These are phyloP conservation scores for Drosophila histrio DNA, from an alignment of 2,888 invertebrate genomes.

Conservation along the genomic window DNA sequence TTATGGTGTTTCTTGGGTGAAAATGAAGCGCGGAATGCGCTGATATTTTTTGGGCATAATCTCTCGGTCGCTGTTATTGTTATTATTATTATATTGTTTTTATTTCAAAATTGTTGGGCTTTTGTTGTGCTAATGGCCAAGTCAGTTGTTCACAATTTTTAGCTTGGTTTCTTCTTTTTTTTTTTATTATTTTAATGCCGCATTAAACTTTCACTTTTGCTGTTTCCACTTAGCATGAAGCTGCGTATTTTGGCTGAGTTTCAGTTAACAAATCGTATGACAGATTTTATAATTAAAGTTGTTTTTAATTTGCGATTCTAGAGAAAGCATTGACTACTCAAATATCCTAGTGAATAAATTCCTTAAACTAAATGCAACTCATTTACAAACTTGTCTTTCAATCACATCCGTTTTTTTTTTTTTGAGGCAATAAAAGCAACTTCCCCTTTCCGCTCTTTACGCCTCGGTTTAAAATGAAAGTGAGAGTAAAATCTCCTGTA, in stretches of 20 bases:
- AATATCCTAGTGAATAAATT: neutral
- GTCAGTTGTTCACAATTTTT: constrained; percentile 67
- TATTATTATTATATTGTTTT: constrained; percentile 34
- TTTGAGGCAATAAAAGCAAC: constrained; percentile 24
- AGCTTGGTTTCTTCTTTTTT: constrained; percentile 33
- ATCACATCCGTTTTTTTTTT: constrained; percentile 53
- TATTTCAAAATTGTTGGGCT: constrained; percentile 34
- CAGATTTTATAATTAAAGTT: neutral
- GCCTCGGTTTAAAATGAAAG: constrained; percentile 50
- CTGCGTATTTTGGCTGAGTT: constrained; percentile 33
- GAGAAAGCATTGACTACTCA: neutral
- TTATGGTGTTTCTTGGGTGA: constrained; percentile 57
- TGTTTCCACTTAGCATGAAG: constrained; percentile 70
- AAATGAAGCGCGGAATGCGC: constrained; percentile 32
- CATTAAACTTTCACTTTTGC: constrained; percentile 83
- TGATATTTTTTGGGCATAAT: constrained; percentile 31
- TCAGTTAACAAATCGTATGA: constrained; percentile 16
- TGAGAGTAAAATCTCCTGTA: constrained; percentile 55
- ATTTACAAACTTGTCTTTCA: constrained; percentile 1
- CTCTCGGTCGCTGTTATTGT: constrained; percentile 24
- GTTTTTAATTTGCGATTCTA: neutral
- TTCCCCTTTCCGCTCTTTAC: neutral
- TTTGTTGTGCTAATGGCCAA: constrained; percentile 69
- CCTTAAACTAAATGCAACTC: neutral
- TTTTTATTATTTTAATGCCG: constrained; percentile 71